Evolutionary conservation across 2,888 invertebrate species (phyloP).

Genomic region (Drosophila differens): DNA sequence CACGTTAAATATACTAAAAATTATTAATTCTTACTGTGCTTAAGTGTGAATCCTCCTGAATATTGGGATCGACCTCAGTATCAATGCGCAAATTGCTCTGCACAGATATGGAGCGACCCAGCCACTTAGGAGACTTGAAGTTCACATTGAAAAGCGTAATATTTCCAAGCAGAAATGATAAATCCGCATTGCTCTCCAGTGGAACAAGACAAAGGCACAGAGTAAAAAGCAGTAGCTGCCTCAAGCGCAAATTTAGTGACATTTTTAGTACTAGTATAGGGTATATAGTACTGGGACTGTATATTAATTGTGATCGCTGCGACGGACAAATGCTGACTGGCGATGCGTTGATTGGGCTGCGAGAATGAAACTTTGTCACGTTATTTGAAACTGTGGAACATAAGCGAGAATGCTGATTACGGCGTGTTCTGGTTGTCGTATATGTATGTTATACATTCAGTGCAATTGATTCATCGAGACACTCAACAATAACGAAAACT

Average conservation of each 20-base stretch:
- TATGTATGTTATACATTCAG: slow-evolving; percentile 48
- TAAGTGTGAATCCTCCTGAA: slow-evolving; percentile 78
- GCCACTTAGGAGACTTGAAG: slow-evolving; percentile 55
- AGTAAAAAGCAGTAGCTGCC: slow-evolving; percentile 34
- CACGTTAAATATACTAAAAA: neutral
- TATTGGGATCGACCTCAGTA: slow-evolving; percentile 73
- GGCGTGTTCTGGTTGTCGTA: neutral
- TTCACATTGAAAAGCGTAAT: slow-evolving; percentile 75
- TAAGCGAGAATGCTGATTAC: slow-evolving; percentile 33
- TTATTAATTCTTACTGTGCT: slow-evolving; percentile 70
- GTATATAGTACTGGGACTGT: neutral
- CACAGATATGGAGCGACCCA: slow-evolving; percentile 43
- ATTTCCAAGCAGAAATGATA: slow-evolving; percentile 68
- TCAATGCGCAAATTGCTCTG: slow-evolving; percentile 40
- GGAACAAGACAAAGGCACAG: slow-evolving; percentile 41
- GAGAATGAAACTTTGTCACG: slow-evolving; percentile 67
- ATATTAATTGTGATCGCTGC: slow-evolving; percentile 38
- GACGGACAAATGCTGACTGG: slow-evolving; percentile 68
- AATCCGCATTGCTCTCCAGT: slow-evolving; percentile 34
- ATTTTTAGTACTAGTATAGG: slow-evolving; percentile 22
- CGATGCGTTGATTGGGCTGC: slow-evolving; percentile 42
- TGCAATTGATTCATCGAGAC: slow-evolving; percentile 63
- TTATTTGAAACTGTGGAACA: slow-evolving; percentile 35
- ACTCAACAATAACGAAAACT: slow-evolving; percentile 16
- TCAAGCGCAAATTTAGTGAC: slow-evolving; percentile 13